Evolutionary conservation across 2,113 vertebrate species (phyloP).

Genomic region (Menura novaehollandiae): DNA sequence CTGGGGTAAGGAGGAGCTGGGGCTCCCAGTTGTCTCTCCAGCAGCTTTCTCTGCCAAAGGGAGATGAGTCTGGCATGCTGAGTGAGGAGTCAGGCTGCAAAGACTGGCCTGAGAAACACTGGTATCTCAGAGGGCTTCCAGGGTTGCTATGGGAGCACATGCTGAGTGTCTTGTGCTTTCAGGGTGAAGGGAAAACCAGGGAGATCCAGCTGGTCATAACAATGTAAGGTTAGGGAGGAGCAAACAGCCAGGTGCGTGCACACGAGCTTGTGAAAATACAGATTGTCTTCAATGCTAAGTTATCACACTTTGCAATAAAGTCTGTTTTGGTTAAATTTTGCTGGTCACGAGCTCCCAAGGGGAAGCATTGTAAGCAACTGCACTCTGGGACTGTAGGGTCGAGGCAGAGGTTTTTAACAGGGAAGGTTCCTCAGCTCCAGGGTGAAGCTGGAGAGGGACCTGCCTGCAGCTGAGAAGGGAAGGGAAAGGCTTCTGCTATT

Average conservation of each 20-base stretch:
- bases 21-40: not conserved
- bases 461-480: not conserved
- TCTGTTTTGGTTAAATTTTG: not conserved
- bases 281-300: not conserved
- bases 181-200: not conserved
- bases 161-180: not conserved
- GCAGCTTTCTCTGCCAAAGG: not conserved
- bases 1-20: not conserved
- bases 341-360: not conserved
- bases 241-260: not conserved
- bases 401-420: not conserved
- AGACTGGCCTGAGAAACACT: not conserved
- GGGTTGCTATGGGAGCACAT: not conserved
- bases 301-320: not conserved
- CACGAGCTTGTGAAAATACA: rapidly evolving
- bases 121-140: not conserved
- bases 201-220: not conserved
- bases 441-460: not conserved
- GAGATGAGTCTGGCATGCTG: not conserved
- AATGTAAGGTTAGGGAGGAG: not conserved
- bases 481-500: not conserved
- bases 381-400: rapidly evolving
- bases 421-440: not conserved
- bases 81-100: not conserved
- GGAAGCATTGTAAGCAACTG: not conserved